Base-by-base conservation (phyloP, 2,113 vertebrate species). In the Ranitomeya variabilis region DNA sequence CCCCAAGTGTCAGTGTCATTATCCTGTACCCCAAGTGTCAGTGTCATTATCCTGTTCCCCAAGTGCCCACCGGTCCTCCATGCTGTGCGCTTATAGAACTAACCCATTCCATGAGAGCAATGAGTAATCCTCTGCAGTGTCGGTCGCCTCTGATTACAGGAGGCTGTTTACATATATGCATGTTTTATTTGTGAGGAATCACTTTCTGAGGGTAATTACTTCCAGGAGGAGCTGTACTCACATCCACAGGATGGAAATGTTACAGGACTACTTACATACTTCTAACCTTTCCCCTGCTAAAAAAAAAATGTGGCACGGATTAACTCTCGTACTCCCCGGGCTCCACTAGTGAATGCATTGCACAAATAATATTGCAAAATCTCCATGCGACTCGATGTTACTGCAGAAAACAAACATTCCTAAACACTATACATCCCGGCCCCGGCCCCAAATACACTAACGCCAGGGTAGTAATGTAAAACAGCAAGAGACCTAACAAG, bases 231-330 rank as follows among this genome's bases (percentile, higher is more conserved):
- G n/a, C n/a, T n/a, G 76, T 54, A 57, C 52, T 7, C 15, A 51
- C 2, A 11, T 51, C 9, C 73, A 19, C 77, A 79, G 51, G 3
- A 79, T 23, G 31, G 52, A 79, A 23, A 79, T 55, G n/a, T 54
- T 79, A 79, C 52, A 55, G 52, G 13, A 55, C 51, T 15, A 79
- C 13, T 54, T 54, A 14, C n/a, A 79, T 23, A n/a, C 77, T 57
- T 14, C n/a, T 55, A 79, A 79, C 77, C 52, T 79, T 57, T 57
- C 77, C 52, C 77, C 77, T 79, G 76, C 76, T 79, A 21, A 76
- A 76, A 19, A 76, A 19, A 31, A 37, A 76, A 51, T 52, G 37
- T 76, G 73, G 73, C 73, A 52, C 7, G 57, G 31, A 79, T 79
- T 79, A 57, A 55, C 77, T n/a, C 11, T 13, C 13, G 19, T n/a